Percentiles rank a stretch among this genome's conserved stretches.
These are phyloP conservation scores for Drosophila kikkawai DNA, from an alignment of 1,140 invertebrate genomes.

Conservation along the genomic window DNA sequence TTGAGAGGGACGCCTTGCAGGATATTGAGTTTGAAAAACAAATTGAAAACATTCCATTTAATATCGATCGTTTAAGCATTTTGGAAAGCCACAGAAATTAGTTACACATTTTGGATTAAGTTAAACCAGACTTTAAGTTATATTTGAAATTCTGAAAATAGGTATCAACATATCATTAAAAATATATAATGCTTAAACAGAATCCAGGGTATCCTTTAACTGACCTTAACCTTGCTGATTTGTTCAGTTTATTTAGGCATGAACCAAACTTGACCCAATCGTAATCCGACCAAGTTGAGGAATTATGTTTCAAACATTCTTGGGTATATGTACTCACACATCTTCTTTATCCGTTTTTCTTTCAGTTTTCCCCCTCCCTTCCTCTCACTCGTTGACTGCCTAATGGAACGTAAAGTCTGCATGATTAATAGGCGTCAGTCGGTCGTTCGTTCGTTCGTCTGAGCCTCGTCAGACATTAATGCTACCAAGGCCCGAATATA, in stretches of 20 bases:
- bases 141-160: background rate
- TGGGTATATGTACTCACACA: slow-evolving; percentile 3
- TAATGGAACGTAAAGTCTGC: slow-evolving; percentile 81
- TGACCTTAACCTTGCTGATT: background rate
- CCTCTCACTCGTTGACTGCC: slow-evolving; percentile 61
- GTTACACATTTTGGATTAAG: background rate
- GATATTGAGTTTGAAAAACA: slow-evolving; percentile 20
- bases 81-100: background rate
- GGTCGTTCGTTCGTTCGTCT: slow-evolving; percentile 59
- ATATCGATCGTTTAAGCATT: background rate
- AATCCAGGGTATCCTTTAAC: background rate
- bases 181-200: background rate
- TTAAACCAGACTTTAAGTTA: background rate
- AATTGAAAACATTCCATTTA: background rate
- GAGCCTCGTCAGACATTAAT: slow-evolving; percentile 73
- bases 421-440: slow-evolving; percentile 82
- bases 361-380: background rate
- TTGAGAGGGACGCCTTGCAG: slow-evolving; percentile 1
- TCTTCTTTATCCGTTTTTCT: background rate
- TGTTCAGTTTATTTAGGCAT: slow-evolving; percentile 22
- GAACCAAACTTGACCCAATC: slow-evolving; percentile 18
- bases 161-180: too few relatives aligned
- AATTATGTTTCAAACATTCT: slow-evolving; percentile 34
- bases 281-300: slow-evolving; percentile 25
- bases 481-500: slow-evolving; percentile 12